Conservation (phyloP, 2,113 vertebrate species). For the Nesoenas mayeri region DNA sequence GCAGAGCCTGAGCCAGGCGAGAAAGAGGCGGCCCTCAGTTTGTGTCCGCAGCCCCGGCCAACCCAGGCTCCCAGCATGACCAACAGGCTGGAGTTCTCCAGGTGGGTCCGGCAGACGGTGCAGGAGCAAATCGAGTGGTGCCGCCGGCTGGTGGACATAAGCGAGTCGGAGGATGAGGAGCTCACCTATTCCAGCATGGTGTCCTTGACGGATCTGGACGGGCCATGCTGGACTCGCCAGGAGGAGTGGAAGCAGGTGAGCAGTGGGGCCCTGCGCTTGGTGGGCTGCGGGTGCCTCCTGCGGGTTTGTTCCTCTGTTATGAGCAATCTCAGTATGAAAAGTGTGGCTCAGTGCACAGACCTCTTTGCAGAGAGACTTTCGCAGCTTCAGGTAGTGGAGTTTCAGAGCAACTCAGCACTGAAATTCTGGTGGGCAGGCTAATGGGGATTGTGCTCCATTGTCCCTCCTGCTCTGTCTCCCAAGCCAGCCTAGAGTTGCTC, state of each 20-base stretch:
- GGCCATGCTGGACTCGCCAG: not conserved
- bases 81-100: conserved; percentile 49
- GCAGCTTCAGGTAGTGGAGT: not conserved
- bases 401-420: not conserved
- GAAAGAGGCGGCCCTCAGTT: not conserved
- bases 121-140: conserved; percentile 79
- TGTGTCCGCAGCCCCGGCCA: not conserved
- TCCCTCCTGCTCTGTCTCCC: not conserved
- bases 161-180: conserved; percentile 39
- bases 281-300: not conserved
- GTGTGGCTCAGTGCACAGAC: not conserved
- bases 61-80: not conserved
- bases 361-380: not conserved
- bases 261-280: accelerated
- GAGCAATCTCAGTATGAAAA: not conserved
- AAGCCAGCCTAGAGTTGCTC: accelerated
- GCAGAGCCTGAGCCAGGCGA: not conserved
- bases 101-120: conserved; percentile 60
- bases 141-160: conserved; percentile 72
- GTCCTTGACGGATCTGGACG: conserved; percentile 47
- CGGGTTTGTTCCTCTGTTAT: not conserved
- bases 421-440: not conserved
- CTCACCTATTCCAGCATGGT: conserved; percentile 26
- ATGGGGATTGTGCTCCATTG: not conserved
- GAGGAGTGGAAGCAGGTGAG: conserved; percentile 87